These are phyloP conservation scores for Hylaea fasciaria DNA, from an alignment of 2,888 invertebrate genomes.

Conservation along the genomic window DNA sequence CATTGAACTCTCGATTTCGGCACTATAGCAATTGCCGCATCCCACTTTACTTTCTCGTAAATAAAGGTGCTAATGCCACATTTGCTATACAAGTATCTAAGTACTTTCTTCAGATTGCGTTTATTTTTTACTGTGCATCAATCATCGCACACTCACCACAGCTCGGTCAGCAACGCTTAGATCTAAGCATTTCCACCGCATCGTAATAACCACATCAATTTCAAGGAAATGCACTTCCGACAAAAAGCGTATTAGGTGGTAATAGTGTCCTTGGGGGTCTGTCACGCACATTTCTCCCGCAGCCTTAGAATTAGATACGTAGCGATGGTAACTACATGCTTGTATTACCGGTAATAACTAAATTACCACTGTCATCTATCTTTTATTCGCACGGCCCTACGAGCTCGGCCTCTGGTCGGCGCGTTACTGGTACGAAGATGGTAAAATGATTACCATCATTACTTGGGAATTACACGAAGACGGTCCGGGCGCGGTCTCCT, in stretches of 20 bases:
- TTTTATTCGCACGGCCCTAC: slow-evolving; percentile 67
- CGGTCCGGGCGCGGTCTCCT: slow-evolving; percentile 52
- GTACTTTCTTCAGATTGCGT: slow-evolving; percentile 5
- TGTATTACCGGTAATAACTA: slow-evolving; percentile 54
- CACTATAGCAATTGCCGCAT: too few species aligned
- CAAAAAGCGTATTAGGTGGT: slow-evolving; percentile 41
- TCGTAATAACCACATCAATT: slow-evolving; percentile 40
- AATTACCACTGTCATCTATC: slow-evolving; percentile 60
- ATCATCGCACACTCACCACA: slow-evolving; percentile 20
- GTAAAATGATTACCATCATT: slow-evolving; percentile 83
- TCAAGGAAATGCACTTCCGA: slow-evolving; percentile 38
- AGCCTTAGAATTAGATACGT: slow-evolving; percentile 41
- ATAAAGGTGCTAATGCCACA: too few species aligned
- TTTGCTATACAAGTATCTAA: background rate
- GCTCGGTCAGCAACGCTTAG: slow-evolving; percentile 20
- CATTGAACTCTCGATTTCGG: too few species aligned
- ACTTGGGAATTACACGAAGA: slow-evolving; percentile 69
- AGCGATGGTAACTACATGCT: slow-evolving; percentile 39
- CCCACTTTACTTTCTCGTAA: too few species aligned
- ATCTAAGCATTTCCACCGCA: slow-evolving; percentile 37
- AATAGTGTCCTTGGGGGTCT: slow-evolving; percentile 36
- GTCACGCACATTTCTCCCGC: slow-evolving; percentile 32
- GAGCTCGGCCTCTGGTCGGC: slow-evolving; percentile 32
- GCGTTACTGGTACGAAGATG: slow-evolving; percentile 74
- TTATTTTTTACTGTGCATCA: slow-evolving; percentile 12